phyloP scores from a whole-genome alignment of 2,797 vertebrate species.

The Artibeus jamaicensis region DNA sequence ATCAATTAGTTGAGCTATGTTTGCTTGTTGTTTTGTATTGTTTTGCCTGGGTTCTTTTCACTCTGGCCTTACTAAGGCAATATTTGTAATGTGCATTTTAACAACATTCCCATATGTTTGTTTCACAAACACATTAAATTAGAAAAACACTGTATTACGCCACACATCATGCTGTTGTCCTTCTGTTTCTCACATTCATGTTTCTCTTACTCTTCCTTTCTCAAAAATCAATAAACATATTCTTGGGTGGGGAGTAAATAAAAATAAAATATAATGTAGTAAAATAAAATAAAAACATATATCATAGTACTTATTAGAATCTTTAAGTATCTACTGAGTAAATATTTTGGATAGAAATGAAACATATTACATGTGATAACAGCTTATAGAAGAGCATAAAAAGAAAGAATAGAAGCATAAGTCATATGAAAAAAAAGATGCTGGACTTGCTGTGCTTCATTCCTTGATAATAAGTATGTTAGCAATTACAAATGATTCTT shows the following conservation, averaged over 20 bases:
- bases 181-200: not conserved
- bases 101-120: not conserved
- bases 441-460: not conserved
- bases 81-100: constrained; percentile 27
- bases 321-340: constrained; percentile 10
- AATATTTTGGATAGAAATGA: not conserved
- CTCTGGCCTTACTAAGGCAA: not conserved
- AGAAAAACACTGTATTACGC: not conserved
- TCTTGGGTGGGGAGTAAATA: too few relatives aligned
- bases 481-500: constrained; percentile 29
- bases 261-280: too few relatives aligned
- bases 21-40: not conserved
- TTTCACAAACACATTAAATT: not conserved
- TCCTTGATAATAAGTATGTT: constrained; percentile 10
- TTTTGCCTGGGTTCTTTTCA: not conserved
- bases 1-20: not conserved
- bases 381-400: not conserved
- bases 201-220: too few relatives aligned
- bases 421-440: not conserved
- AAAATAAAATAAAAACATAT: not conserved
- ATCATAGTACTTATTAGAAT: not conserved
- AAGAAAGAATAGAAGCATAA: not conserved
- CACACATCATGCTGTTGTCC: not conserved
- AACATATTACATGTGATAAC: not conserved
- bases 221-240: too few relatives aligned